Conservation (phyloP, 2,888 invertebrate genomes). For the Caenorhabditis imperialis region DNA sequence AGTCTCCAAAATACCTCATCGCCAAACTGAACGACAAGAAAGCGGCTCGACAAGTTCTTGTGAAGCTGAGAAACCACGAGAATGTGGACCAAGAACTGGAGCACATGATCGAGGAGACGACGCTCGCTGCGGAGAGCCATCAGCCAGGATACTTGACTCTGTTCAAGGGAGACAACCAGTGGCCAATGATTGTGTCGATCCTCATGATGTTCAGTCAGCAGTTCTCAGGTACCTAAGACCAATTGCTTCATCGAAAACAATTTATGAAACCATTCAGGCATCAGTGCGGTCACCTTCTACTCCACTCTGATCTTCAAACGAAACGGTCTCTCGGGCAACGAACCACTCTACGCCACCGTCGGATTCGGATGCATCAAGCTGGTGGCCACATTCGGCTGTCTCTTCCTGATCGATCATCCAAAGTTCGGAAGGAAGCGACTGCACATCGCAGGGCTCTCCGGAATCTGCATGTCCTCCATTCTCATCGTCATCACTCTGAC, state of each 20-base stretch:
- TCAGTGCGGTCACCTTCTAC: slow-evolving; percentile 80
- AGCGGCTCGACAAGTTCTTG: slow-evolving; percentile 40
- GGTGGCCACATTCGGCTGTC: slow-evolving; percentile 33
- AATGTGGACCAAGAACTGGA: slow-evolving; percentile 41
- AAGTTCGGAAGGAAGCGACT: slow-evolving; percentile 88
- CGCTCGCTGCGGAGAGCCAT: slow-evolving; percentile 9
- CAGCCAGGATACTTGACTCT: slow-evolving; percentile 44
- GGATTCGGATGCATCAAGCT: slow-evolving; percentile 82
- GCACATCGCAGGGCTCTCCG: slow-evolving; percentile 86
- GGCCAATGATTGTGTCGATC: slow-evolving; percentile 86
- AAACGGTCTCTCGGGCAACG: slow-evolving; percentile 83
- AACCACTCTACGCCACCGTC: slow-evolving; percentile 87
- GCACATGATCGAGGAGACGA: slow-evolving; percentile 36
- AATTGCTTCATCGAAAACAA: too few species aligned
- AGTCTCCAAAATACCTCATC: slow-evolving; percentile 84
- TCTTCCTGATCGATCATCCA: slow-evolving; percentile 65
- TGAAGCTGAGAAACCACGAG: slow-evolving; percentile 24
- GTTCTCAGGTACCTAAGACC: slow-evolving; percentile 83
- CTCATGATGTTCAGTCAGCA: slow-evolving; percentile 91
- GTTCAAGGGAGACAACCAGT: slow-evolving; percentile 81
- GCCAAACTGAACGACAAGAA: slow-evolving; percentile 78
- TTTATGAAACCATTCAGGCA: slow-evolving; percentile 35
- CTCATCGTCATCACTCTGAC: slow-evolving; percentile 82
- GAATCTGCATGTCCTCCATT: slow-evolving; percentile 86
- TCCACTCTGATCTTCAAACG: slow-evolving; percentile 86